Evolutionary conservation across 2,888 invertebrate species (phyloP), one percentile per base, ranked within the genome.

Genomic region (Catonia carolina): DNA sequence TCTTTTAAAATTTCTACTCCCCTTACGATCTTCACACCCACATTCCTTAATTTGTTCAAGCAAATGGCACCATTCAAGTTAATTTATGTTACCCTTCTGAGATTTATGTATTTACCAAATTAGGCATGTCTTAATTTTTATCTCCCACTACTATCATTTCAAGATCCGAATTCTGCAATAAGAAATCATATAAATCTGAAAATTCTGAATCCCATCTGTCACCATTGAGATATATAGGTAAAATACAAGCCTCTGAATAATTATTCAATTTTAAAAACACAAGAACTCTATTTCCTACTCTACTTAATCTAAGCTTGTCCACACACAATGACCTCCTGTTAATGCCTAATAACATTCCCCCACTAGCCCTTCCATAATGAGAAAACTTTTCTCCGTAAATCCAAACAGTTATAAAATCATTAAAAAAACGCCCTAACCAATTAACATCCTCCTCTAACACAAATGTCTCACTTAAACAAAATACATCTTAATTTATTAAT

Each of bases 341-440:
- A 17, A 41, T 41, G 10, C 41, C 41, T 41, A 41, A n/a, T 41
- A 41, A 17, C 14, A 41, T 41, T 20, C 41, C 41, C 41, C 41
- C 41, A 41, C 41, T 41, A 17, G 41, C 41, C 18, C 41, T 10
- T 20, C 41, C 41, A 41, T 41, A 41, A 12, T 41, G 41, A 41
- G 41, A 41, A 22, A 2, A 20, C 22, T 41, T 41, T 17, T 41
- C 4, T 14, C 20, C 41, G 22, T 41, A 41, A 41, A 18, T 20
- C 41, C 41, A 17, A 22, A 15, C 18, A 18, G 22, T 10, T 41
- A 20, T n/a, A 41, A 41, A 41, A n/a, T 41, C 17, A 41, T 12
- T 41, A 12, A 41, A 22, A 41, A 20, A 12, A 41, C 22, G 20
- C 18, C 41, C 41, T 41, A 41, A 12, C 4, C 41, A 41, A 10